A percentile compares a stretch with the other conserved stretches of the same genome.
Conservation (phyloP, 2,888 invertebrate genomes). For the Troglohyphantes excavatus region DNA sequence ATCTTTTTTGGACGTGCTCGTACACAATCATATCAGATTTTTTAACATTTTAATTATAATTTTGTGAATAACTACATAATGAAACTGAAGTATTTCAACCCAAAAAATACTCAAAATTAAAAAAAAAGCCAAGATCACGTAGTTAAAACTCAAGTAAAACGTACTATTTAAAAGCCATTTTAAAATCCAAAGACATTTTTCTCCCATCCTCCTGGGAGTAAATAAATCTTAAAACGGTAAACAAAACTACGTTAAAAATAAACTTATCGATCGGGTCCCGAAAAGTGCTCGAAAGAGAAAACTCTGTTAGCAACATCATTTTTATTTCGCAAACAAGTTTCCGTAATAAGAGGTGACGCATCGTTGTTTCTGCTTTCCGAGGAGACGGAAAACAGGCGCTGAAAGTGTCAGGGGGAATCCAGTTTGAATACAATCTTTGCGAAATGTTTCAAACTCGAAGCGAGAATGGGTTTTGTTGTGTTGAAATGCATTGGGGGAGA, state of each 20-base stretch:
- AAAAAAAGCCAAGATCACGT: no score
- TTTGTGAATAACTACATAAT: no score
- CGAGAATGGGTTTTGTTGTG: no score
- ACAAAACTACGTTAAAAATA: neutral
- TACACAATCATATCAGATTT: no score
- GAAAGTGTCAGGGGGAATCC: neutral
- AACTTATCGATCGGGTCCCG: neutral
- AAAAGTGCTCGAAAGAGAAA: neutral
- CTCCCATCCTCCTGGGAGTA: neutral
- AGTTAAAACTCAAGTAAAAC: no score
- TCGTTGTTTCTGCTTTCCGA: neutral
- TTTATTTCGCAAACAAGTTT: constrained; percentile 1
- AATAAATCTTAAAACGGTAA: neutral
- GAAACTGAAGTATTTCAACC: no score
- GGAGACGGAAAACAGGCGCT: neutral
- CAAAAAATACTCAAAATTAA: no score
- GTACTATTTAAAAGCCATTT: no score
- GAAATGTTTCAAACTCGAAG: neutral
- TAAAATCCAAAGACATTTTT: neutral
- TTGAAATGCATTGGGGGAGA: no score
- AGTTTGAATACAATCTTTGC: neutral
- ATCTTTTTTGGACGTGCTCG: no score
- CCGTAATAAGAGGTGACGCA: neutral
- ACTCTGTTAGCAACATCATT: constrained; percentile 2
- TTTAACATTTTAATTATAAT: no score